These are phyloP conservation scores for Haliaeetus leucogaster DNA, from an alignment of 2,113 vertebrate species.

Conservation along the genomic window DNA sequence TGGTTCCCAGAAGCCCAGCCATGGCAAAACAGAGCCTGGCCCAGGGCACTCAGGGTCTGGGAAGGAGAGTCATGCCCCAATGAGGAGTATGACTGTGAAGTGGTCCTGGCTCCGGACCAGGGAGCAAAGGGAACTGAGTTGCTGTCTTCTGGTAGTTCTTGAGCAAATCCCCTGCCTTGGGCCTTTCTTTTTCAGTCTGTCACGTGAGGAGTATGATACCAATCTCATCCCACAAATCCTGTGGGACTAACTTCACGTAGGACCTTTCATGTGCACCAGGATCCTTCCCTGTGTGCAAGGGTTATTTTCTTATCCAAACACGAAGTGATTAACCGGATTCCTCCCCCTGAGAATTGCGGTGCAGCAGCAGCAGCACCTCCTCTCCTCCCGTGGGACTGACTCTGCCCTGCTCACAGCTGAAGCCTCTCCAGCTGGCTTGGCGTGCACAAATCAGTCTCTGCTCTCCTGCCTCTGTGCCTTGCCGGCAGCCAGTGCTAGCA, in stretches of 20 bases:
- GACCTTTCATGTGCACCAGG: background rate
- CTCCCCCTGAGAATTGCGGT: accelerated
- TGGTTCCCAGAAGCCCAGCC: background rate
- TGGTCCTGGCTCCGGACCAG: background rate
- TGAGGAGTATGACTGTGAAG: background rate
- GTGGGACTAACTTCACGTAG: background rate
- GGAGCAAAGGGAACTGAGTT: background rate
- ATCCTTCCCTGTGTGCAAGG: background rate
- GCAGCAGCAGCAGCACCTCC: background rate
- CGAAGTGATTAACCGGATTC: background rate
- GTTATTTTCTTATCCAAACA: background rate
- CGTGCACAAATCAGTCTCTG: background rate
- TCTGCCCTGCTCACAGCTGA: background rate
- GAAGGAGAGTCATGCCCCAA: background rate
- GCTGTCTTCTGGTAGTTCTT: background rate
- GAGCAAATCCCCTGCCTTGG: background rate
- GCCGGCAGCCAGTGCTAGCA: background rate
- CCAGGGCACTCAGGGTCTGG: background rate
- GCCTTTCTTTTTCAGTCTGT: background rate
- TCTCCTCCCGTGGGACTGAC: background rate
- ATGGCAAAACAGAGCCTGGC: background rate
- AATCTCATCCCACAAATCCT: background rate
- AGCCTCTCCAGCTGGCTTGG: background rate
- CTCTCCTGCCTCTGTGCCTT: background rate
- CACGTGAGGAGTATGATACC: background rate